Evolutionary conservation across 2,113 vertebrate species (phyloP), one percentile per base, ranked within the genome.

Genomic region (Pomatostomus ruficeps): DNA sequence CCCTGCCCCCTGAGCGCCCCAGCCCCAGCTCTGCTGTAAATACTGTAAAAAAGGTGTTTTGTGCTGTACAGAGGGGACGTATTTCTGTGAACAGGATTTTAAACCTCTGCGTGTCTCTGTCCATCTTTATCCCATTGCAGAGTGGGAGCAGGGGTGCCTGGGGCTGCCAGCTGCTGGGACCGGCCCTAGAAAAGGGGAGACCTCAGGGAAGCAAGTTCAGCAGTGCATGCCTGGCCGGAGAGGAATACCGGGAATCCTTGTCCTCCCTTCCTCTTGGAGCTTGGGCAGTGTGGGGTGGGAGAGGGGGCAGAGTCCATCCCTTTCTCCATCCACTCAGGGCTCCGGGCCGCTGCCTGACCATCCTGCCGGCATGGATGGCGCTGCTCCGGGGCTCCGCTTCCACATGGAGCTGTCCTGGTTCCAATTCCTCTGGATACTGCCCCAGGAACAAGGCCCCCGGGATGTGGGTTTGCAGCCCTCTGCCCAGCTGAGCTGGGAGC

Each of bases 261-360:
- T 55, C 40, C 25, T 75, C 14, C 26, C 3, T 61, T 17, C 17
- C 21, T 7, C 21, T 4, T 15, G 57, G 35, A 1, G 3, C 48
- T 24, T 2, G 20, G 43, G 2, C 12, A 5, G 9, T 2, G 31
- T 29, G n/a, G 68, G 29, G 12, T 72, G 63, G 40, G 22, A 40
- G 25, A 55, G 42, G 43, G 19, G 5, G 23, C 54, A 12, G 42
- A 7, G 38, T 16, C 43, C 4, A 0, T 22, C 10, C 35, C 55
- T 63, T 54, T 59, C 20, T 21, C n/a, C 36, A 4, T 6, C 18
- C 40, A 33, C 71, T 15, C 2, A 4, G 19, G 35, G 29, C 20
- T 3, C 2, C 5, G 75, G n/a, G 14, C 6, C 23, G 2, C 22
- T 48, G 49, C 35, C 42, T 8, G 4, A 1, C 26, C 4, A 2